A percentile compares a stretch with the other conserved stretches of the same genome.
phyloP scores from a whole-genome alignment of 2,888 invertebrate species.

The Cepaea hortensis region DNA sequence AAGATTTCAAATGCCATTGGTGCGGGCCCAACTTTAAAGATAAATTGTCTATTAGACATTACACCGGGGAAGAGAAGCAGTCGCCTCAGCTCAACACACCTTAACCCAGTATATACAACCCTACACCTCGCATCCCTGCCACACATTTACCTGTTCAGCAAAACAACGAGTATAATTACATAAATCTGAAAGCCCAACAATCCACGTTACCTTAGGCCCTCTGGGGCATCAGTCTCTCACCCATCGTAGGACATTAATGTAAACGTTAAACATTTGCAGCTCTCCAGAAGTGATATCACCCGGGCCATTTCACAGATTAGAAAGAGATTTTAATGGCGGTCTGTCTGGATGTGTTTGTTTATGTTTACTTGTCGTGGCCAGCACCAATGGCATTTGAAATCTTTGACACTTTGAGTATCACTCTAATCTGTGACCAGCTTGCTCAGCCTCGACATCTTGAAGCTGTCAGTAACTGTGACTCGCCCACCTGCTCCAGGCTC shows the following conservation, averaged over 20 bases:
- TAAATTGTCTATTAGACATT: too few relatives aligned
- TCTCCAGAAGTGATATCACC: not conserved
- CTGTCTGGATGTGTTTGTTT: not conserved
- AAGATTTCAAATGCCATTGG: not conserved
- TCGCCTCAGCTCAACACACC: too few relatives aligned
- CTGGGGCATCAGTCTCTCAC: not conserved
- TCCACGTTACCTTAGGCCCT: too few relatives aligned
- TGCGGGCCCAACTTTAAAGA: not conserved
- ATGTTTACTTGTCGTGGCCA: not conserved
- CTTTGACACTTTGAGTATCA: constrained; percentile 12
- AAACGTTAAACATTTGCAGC: not conserved
- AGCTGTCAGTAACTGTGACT: not conserved
- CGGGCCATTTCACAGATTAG: not conserved
- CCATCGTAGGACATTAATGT: not conserved
- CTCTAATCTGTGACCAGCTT: not conserved
- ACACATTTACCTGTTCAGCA: too few relatives aligned
- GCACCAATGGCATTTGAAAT: not conserved
- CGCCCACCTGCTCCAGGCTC: not conserved
- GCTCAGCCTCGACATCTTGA: not conserved
- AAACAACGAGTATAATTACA: too few relatives aligned
- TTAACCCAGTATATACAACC: too few relatives aligned
- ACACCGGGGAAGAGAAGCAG: too few relatives aligned
- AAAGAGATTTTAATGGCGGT: not conserved
- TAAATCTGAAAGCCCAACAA: too few relatives aligned
- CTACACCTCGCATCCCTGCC: too few relatives aligned